These are phyloP conservation scores for Automeris io DNA, from an alignment of 2,888 invertebrate species.

Conservation along the genomic window DNA sequence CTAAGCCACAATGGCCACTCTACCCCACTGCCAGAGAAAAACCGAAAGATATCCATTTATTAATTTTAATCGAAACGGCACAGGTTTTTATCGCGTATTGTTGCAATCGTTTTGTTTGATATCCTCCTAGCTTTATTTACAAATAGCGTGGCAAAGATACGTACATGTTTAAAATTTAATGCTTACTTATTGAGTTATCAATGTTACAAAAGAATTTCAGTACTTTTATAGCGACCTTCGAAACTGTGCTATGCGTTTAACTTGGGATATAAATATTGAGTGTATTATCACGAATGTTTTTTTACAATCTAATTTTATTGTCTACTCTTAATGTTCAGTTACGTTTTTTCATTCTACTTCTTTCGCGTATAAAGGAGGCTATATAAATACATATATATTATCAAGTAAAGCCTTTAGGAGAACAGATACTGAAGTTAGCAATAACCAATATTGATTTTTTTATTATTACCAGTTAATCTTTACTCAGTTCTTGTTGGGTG, in stretches of 20 bases:
- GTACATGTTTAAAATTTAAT: slow-evolving; percentile 44
- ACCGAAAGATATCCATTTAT: slow-evolving; percentile 47
- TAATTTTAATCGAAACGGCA: slow-evolving; percentile 55
- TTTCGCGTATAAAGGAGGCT: too few species aligned
- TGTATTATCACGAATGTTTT: too few species aligned
- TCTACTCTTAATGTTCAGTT: too few species aligned
- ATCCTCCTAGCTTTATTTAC: slow-evolving; percentile 71
- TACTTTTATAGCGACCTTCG: slow-evolving; percentile 22
- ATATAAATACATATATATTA: too few species aligned
- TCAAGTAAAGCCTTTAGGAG: too few species aligned
- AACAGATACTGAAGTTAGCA: too few species aligned
- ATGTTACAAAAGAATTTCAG: slow-evolving; percentile 37
- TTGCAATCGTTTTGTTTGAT: slow-evolving; percentile 55
- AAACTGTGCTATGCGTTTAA: slow-evolving; percentile 19
- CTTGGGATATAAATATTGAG: too few species aligned
- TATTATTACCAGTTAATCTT: too few species aligned
- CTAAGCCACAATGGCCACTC: slow-evolving; percentile 29
- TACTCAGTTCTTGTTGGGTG: too few species aligned
- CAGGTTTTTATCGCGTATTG: slow-evolving; percentile 62
- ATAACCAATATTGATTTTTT: too few species aligned
- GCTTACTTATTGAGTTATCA: slow-evolving; percentile 62
- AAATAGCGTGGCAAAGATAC: slow-evolving; percentile 60
- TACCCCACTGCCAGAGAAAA: slow-evolving; percentile 32
- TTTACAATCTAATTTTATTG: too few species aligned
- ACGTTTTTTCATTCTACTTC: too few species aligned